phyloP scores from a whole-genome alignment of 2,888 invertebrate genomes.

The Ceriagrion tenellum region DNA sequence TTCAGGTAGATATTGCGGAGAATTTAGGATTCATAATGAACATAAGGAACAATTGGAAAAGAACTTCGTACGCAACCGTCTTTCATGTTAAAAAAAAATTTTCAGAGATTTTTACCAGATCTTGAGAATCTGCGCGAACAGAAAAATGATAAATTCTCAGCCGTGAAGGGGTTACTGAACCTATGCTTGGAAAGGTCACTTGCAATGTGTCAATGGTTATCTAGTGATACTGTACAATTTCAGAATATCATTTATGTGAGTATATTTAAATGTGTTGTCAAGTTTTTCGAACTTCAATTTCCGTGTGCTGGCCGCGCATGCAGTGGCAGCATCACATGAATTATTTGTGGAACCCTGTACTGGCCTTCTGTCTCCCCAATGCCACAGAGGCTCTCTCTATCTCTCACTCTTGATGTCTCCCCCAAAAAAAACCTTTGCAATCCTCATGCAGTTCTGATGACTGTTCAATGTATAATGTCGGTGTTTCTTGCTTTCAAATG shows the following conservation, averaged over 20 bases:
- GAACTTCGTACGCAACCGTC: neutral
- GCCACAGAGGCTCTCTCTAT: too few species aligned
- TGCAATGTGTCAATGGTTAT: neutral
- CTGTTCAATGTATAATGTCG: conserved; percentile 21
- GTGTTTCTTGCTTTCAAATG: conserved; percentile 12
- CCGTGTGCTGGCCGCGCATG: neutral
- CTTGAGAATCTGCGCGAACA: neutral
- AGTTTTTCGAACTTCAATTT: neutral
- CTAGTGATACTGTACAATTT: neutral
- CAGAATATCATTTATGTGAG: neutral
- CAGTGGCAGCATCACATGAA: neutral
- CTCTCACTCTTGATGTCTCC: neutral
- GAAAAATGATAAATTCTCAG: neutral
- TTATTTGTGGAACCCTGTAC: neutral
- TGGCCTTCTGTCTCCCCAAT: neutral
- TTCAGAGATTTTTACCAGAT: neutral
- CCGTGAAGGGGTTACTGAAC: neutral
- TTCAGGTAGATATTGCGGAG: neutral
- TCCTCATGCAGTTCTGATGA: neutral
- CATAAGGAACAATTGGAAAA: neutral
- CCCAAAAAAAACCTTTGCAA: neutral
- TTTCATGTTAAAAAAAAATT: neutral
- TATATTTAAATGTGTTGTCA: neutral
- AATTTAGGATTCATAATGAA: neutral
- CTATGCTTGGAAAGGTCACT: neutral